Conservation (phyloP, 2,113 vertebrate species). For the Zapornia atra region DNA sequence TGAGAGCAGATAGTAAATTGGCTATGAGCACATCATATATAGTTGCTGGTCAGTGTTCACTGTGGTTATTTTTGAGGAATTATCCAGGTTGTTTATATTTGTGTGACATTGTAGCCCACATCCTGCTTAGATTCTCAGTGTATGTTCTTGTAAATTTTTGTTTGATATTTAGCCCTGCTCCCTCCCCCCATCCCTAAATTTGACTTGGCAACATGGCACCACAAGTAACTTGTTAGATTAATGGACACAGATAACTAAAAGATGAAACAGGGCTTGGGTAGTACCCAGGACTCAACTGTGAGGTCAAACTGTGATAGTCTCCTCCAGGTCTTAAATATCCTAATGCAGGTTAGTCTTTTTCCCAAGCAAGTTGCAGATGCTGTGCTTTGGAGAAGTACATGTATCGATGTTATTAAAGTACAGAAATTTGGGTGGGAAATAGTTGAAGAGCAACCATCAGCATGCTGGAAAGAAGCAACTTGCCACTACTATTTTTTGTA, state of each 20-base stretch:
- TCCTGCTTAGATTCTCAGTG: neutral
- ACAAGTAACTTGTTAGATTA: neutral
- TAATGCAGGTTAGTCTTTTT: neutral
- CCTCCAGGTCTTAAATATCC: neutral
- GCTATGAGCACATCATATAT: accelerated
- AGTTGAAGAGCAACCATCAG: neutral
- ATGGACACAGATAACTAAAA: neutral
- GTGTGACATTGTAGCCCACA: neutral
- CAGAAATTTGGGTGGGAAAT: neutral
- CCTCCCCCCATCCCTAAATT: neutral
- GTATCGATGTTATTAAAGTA: neutral
- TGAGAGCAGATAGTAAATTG: neutral
- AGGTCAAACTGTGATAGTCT: neutral
- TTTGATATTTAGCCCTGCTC: neutral
- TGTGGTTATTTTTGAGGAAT: neutral
- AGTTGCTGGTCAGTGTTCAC: neutral
- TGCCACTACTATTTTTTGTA: neutral
- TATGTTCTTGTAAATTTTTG: neutral
- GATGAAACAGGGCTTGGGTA: neutral
- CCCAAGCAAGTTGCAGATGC: neutral
- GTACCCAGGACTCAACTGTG: neutral
- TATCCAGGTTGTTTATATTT: neutral
- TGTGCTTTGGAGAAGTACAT: neutral
- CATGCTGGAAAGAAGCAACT: neutral
- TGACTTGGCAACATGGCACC: neutral